Conservation (phyloP, 2,888 invertebrate species). For the Drosophila demipolita region DNA sequence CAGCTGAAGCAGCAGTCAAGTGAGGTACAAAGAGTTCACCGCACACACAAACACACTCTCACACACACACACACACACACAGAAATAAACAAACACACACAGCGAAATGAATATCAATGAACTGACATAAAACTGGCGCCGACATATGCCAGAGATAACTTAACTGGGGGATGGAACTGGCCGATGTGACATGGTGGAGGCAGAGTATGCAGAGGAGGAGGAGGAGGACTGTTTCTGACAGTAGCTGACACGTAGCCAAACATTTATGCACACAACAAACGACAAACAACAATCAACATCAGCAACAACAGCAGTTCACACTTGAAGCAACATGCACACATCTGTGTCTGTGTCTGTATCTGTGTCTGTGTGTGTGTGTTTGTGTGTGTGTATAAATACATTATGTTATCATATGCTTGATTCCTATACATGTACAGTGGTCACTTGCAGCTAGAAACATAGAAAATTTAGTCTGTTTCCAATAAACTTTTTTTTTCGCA, state of each 20-base stretch:
- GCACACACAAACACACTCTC: constrained; percentile 15
- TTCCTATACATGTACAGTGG: constrained; percentile 7
- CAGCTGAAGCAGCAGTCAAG: constrained; percentile 52
- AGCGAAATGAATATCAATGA: constrained; percentile 78
- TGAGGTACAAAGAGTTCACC: constrained; percentile 40
- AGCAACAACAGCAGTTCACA: constrained; percentile 49
- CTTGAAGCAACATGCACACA: constrained; percentile 33
- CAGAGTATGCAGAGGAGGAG: constrained; percentile 14
- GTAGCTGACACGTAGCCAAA: constrained; percentile 77
- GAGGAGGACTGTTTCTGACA: constrained; percentile 62
- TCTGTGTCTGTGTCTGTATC: no score
- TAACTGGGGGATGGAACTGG: neutral
- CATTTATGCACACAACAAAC: constrained; percentile 59
- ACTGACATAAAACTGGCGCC: constrained; percentile 70
- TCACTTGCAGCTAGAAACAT: neutral
- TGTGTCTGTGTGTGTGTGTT: no score
- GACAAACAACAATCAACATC: constrained; percentile 51
- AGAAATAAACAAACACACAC: no score
- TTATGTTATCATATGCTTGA: constrained; percentile 9
- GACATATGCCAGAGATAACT: constrained; percentile 44
- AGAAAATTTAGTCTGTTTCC: neutral
- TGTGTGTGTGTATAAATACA: neutral
- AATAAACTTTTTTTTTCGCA: neutral
- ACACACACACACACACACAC: constrained; percentile 41
- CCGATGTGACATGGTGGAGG: neutral